Evolutionary conservation across 2,888 invertebrate genomes (phyloP).

Genomic region (Xylocampa areola): DNA sequence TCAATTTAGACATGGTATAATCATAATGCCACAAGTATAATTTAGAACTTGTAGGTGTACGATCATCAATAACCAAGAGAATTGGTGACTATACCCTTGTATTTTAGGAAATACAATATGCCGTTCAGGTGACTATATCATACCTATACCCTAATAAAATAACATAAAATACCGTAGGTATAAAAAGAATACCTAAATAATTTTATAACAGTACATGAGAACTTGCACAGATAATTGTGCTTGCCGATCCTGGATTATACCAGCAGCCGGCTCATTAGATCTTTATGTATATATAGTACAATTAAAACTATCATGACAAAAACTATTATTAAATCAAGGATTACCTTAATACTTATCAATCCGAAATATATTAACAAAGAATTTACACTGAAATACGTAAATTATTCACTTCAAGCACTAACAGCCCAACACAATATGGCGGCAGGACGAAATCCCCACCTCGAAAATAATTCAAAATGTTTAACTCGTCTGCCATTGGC

Average conservation of each 20-base stretch:
- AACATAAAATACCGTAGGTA: no score
- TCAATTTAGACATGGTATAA: conserved; percentile 14
- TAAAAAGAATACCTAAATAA: no score
- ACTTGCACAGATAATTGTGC: conserved; percentile 34
- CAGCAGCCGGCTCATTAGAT: conserved; percentile 53
- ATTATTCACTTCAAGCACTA: conserved; percentile 85
- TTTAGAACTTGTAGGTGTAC: no score
- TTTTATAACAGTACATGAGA: conserved; percentile 14
- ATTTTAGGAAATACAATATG: no score
- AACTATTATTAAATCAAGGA: conserved; percentile 75
- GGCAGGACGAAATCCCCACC: conserved; percentile 87
- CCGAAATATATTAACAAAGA: conserved; percentile 79
- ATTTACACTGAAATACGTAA: conserved; percentile 81
- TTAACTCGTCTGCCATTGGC: conserved; percentile 79
- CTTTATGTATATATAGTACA: conserved; percentile 48
- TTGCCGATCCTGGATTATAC: conserved; percentile 52
- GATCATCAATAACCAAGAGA: no score
- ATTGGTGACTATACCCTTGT: no score
- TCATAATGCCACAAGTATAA: no score
- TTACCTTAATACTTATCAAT: conserved; percentile 84
- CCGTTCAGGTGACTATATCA: no score
- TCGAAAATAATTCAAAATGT: conserved; percentile 85
- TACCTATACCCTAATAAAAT: no score
- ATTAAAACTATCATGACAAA: conserved; percentile 74
- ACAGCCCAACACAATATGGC: conserved; percentile 89